These are phyloP conservation scores for Platycheirus albimanus DNA, from an alignment of 2,888 invertebrate species.

Conservation along the genomic window DNA sequence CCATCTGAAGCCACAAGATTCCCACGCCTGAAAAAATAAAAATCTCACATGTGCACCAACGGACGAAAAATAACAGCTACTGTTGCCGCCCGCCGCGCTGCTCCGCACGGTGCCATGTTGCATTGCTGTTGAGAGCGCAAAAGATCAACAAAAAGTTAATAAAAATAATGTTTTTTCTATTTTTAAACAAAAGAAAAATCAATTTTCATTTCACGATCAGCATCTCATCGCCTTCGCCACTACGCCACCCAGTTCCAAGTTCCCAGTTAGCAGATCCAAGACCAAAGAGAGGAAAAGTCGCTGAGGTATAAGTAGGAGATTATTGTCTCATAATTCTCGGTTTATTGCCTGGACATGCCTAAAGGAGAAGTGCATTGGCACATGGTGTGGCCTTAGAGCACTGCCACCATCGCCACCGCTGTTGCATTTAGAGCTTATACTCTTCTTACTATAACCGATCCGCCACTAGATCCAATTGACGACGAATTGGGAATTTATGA, in stretches of 20 bases:
- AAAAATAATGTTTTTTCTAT: constrained; percentile 67
- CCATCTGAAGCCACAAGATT: constrained; percentile 52
- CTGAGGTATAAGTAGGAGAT: constrained; percentile 48
- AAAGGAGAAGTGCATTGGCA: constrained; percentile 60
- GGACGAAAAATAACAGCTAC: constrained; percentile 20
- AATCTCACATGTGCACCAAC: constrained; percentile 40
- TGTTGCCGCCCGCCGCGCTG: constrained; percentile 9
- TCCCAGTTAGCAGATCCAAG: too few relatives aligned
- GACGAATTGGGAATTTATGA: constrained; percentile 69
- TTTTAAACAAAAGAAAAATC: constrained; percentile 65
- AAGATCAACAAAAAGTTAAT: constrained; percentile 64
- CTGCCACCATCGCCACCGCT: not conserved
- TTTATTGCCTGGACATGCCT: constrained; percentile 74
- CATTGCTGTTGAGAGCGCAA: constrained; percentile 22
- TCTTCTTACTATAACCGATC: constrained; percentile 8
- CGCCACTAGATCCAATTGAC: constrained; percentile 46
- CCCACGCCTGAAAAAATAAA: constrained; percentile 68
- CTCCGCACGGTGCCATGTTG: constrained; percentile 30
- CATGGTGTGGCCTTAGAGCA: constrained; percentile 52
- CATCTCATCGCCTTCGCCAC: too few relatives aligned
- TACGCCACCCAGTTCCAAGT: too few relatives aligned
- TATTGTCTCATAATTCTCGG: constrained; percentile 73
- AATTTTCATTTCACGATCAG: constrained; percentile 59
- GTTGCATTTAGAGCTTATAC: constrained; percentile 37
- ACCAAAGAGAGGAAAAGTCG: constrained; percentile 27